Conservation (phyloP, 1,140 invertebrate species). For the Dryas iulia region DNA sequence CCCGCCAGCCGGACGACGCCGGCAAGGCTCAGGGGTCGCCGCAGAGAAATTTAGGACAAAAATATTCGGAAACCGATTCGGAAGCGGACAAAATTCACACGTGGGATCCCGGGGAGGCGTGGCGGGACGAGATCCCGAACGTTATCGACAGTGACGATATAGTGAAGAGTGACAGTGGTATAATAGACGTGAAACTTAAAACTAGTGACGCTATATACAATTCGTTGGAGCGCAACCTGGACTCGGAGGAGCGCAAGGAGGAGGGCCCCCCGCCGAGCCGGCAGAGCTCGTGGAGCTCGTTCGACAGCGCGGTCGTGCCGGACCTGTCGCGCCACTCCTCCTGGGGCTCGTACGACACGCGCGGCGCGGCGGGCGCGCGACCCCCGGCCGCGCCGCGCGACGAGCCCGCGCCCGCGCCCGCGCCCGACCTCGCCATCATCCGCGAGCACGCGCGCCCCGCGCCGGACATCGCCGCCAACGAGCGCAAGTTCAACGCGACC, state of each 20-base stretch:
- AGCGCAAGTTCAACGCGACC: constrained; percentile 67
- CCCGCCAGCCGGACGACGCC: constrained; percentile 30
- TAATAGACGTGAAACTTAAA: constrained; percentile 70
- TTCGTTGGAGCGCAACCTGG: constrained; percentile 86
- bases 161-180: constrained; percentile 80
- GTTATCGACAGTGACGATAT: constrained; percentile 72
- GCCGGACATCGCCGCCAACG: constrained; percentile 51
- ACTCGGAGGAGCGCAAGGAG: constrained; percentile 84
- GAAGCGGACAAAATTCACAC: constrained; percentile 81
- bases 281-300: constrained; percentile 90
- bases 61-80: constrained; percentile 44
- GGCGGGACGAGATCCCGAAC: constrained; percentile 47
- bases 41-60: constrained; percentile 46
- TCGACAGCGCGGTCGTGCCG: constrained; percentile 87
- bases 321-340: constrained; percentile 90
- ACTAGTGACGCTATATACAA: constrained; percentile 85
- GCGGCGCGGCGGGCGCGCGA: constrained; percentile 63
- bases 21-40: constrained; percentile 47
- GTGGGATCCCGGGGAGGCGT: constrained; percentile 83
- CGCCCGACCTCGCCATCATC: constrained; percentile 68
- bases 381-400: constrained; percentile 36
- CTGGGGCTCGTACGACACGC: constrained; percentile 88
- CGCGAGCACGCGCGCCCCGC: constrained; percentile 46
- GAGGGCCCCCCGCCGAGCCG: constrained; percentile 80
- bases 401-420: constrained; percentile 43